phyloP scores from a whole-genome alignment of 2,888 invertebrate genomes.

The Drosophila mayaguana region DNA sequence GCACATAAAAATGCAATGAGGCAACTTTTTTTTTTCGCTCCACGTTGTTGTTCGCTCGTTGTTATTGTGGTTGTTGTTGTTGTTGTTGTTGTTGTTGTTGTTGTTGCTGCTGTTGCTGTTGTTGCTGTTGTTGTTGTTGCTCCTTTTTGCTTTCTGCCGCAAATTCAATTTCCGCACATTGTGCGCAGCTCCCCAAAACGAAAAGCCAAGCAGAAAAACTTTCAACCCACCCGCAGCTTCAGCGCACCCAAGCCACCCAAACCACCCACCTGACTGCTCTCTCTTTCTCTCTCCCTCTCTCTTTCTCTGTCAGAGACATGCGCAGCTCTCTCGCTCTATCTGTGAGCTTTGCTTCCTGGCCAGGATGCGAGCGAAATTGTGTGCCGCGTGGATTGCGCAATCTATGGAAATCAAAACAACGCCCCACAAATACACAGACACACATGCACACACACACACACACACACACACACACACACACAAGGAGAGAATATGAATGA shows the following conservation, averaged over 20 bases:
- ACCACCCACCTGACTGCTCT: not conserved
- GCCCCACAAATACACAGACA: conserved; percentile 71
- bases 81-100: conserved; percentile 18
- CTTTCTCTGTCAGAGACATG: conserved; percentile 1
- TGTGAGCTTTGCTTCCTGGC: conserved; percentile 46
- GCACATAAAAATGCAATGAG: conserved; percentile 75
- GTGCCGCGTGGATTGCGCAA: conserved; percentile 69
- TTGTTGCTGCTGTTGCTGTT: not conserved
- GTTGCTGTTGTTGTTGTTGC: conserved; percentile 12
- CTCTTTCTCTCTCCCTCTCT: conserved; percentile 1
- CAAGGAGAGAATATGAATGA: conserved; percentile 33
- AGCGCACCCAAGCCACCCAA: conserved; percentile 4
- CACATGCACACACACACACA: conserved; percentile 36
- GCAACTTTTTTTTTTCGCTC: conserved; percentile 37
- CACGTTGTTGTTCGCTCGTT: conserved; percentile 19
- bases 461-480: conserved; percentile 7
- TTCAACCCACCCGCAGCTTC: conserved; percentile 11
- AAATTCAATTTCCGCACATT: conserved; percentile 81
- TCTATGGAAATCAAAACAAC: conserved; percentile 79
- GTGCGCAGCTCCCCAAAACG: conserved; percentile 68
- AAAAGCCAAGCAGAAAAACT: conserved; percentile 23
- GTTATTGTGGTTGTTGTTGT: conserved; percentile 23
- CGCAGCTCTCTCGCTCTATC: not conserved
- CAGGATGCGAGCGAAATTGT: conserved; percentile 38
- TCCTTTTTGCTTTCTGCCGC: conserved; percentile 60